Percentiles rank a stretch among this genome's conserved stretches.
These are phyloP conservation scores for Norana najaformis DNA, from an alignment of 2,888 invertebrate genomes.

Conservation along the genomic window DNA sequence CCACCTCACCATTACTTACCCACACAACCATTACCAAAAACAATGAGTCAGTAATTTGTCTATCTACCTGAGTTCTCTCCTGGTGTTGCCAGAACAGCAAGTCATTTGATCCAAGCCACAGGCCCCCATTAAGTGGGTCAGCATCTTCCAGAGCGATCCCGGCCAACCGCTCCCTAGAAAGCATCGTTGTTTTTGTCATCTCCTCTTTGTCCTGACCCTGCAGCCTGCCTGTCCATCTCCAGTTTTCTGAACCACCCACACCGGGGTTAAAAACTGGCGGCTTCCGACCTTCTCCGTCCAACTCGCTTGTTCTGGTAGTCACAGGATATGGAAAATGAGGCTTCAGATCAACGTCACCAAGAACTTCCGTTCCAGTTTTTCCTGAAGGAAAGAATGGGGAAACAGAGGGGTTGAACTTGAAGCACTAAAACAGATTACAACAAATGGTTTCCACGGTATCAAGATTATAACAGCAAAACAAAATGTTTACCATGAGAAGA, in stretches of 20 bases:
- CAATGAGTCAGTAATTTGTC: background rate
- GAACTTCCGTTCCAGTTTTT: background rate
- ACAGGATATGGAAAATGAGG: background rate
- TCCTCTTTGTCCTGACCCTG: background rate
- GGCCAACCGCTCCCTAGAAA: background rate
- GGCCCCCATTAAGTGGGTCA: background rate
- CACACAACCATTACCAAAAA: background rate
- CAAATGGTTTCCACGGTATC: background rate
- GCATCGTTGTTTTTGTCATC: background rate
- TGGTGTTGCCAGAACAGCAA: background rate
- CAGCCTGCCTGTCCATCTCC: background rate
- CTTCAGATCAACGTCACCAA: conserved; percentile 1
- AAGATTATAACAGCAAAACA: background rate
- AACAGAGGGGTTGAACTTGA: conserved; percentile 36
- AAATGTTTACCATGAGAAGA: background rate
- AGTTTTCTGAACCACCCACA: background rate
- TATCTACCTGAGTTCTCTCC: background rate
- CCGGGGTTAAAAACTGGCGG: background rate
- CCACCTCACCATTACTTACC: background rate
- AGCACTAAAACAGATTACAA: conserved; percentile 26
- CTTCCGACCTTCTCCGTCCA: background rate
- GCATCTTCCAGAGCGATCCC: background rate
- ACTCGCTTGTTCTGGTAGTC: background rate
- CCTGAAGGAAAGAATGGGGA: conserved; percentile 34
- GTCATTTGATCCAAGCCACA: background rate